Evolutionary conservation across 30 jellyfish, hydroid and myxozoan genomes (phyloP), one percentile per base, ranked within the genome.

Genomic region (Chrysaora quinquecirrha): DNA sequence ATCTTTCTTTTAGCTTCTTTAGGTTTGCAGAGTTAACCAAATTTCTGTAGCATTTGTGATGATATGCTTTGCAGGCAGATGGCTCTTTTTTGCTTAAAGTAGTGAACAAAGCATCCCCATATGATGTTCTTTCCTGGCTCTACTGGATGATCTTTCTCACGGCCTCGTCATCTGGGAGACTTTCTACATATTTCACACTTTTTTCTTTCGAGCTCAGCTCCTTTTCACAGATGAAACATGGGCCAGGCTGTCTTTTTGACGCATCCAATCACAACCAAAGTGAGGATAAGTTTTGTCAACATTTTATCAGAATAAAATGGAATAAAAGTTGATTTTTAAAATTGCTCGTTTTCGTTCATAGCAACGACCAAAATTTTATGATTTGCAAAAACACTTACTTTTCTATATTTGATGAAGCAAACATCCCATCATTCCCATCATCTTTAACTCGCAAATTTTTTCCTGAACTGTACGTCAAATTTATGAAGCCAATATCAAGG

Each of bases 171-270:
- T 63, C 75, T 21, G 1, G 9, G 75, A 48, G 75, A 0, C 68
- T 52, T 19, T 52, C 68, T 19, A 52, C 68, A 52, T 52, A 52
- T 52, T 25, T 52, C 19, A 52, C 75, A 20, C 48, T 63, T 63
- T 63, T 0, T 47, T 63, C 75, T 24, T 63, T 63, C 48, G 75
- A 63, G 75, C 25, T 63, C 75, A 63, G 49, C 75, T 63, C 75
- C 75, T 63, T 63, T 63, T 63, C 75, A 63, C 75, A 63, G 48
- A 63, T 63, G 48, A 63, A 63, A 25, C 75, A 63, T 16, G 75
- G 75, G 48, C 75, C 75, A 63, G 75, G 75, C 47, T 63, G 75
- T 63, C 25, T n/a, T 63, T 63, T 52, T 0, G 21, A 63, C 75
- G 49, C 75, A 63, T 24, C 75, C 75, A 30, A 0, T 63, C 75